A percentile compares a stretch with the other conserved stretches of the same genome.
These are phyloP conservation scores for Merops nubicus DNA, from an alignment of 2,113 vertebrate species.

Conservation along the genomic window DNA sequence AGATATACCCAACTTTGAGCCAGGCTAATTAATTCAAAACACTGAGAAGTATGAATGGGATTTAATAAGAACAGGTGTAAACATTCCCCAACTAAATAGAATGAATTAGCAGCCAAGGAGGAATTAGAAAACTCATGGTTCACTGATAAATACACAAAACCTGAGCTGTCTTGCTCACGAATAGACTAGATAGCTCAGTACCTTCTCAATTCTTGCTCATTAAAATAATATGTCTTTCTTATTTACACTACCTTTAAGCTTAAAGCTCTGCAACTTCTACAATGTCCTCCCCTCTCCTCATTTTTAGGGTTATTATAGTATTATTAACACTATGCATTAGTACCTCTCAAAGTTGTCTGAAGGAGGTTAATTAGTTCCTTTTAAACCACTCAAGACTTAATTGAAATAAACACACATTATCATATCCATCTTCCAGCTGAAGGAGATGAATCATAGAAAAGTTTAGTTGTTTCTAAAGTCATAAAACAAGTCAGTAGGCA, in stretches of 20 bases:
- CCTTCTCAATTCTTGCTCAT: not conserved
- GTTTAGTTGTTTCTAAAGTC: constrained; percentile 34
- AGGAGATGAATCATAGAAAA: constrained; percentile 32
- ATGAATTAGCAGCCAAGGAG: not conserved
- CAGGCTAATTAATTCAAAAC: not conserved
- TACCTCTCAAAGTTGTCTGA: constrained; percentile 13
- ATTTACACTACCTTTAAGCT: not conserved
- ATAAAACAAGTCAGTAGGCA: constrained; percentile 34
- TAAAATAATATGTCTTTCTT: not conserved
- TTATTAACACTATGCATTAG: not conserved
- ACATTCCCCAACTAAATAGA: not conserved
- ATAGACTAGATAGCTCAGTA: not conserved
- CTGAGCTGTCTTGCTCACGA: not conserved
- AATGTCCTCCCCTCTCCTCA: not conserved
- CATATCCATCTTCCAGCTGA: constrained; percentile 5
- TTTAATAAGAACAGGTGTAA: not conserved
- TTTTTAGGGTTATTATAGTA: not conserved
- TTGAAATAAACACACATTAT: constrained; percentile 52
- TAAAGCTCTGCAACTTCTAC: not conserved
- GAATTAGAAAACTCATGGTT: not conserved
- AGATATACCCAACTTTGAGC: not conserved
- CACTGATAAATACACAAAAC: not conserved
- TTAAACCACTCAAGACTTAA: constrained; percentile 18
- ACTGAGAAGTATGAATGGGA: not conserved
- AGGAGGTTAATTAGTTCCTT: constrained; percentile 49